Percentiles rank a stretch among this genome's conserved stretches.
phyloP scores from a whole-genome alignment of 1,140 invertebrate genomes.

The Lepidurus packardi region DNA sequence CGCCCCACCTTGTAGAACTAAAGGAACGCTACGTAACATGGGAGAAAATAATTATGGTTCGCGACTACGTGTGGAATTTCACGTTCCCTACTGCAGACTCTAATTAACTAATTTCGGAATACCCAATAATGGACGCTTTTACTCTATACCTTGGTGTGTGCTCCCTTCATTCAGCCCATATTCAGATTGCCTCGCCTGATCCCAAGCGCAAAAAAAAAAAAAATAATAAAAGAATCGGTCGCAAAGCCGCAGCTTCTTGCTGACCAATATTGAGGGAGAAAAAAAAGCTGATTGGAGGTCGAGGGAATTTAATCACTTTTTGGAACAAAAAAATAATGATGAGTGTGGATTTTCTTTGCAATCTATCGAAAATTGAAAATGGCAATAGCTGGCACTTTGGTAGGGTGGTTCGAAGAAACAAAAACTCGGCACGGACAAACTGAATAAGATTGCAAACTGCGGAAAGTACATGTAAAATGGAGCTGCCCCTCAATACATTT shows the following conservation, averaged over 20 bases:
- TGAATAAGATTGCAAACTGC: not conserved
- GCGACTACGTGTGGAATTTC: constrained; percentile 21
- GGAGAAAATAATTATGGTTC: not conserved
- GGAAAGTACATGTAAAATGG: constrained; percentile 14
- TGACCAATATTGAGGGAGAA: not conserved
- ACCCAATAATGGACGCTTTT: constrained; percentile 14
- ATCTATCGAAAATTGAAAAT: constrained; percentile 10
- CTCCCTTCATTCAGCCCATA: constrained; percentile 14
- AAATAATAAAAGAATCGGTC: not conserved
- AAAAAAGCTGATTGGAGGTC: not conserved
- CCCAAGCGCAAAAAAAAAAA: not conserved
- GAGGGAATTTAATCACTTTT: not conserved
- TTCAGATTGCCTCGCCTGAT: constrained; percentile 7
- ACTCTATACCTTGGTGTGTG: constrained; percentile 20
- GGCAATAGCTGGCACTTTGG: constrained; percentile 6
- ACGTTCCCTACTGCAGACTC: constrained; percentile 20
- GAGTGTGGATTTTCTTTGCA: not conserved
- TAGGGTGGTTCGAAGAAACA: not conserved
- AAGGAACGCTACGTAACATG: not conserved
- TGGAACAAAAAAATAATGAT: not conserved
- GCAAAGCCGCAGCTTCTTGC: not conserved
- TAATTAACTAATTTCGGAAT: constrained; percentile 5
- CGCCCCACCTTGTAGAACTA: not conserved
- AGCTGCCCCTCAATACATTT: constrained; percentile 21
- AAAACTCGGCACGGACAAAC: not conserved